Evolutionary conservation across 2,888 invertebrate species (phyloP), one percentile per base, ranked within the genome.

Genomic region (Epistrophe eligans): DNA sequence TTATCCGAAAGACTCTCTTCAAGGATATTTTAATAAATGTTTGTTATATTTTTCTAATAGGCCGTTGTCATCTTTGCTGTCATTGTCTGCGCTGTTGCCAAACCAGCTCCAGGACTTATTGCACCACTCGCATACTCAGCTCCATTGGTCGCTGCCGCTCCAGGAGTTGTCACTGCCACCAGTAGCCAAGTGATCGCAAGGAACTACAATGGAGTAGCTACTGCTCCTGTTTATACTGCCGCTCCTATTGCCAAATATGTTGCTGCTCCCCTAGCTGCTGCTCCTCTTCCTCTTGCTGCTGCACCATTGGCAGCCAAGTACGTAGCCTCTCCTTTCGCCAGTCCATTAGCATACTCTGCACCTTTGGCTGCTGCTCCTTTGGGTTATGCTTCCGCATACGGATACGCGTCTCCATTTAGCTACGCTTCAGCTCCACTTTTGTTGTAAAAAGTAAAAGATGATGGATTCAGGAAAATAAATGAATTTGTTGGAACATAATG

Each of bases 151-250:
- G 77, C 77, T 17, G 83, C 79, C 24, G 79, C 76, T 66, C 88
- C 85, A 81, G 89, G 80, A 50, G 87, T 91, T 70, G 88, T 91
- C n/a, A 91, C 91, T 0, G 89, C 91, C 17, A 88, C 88, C 8
- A 91, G 92, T 40, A 90, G 91, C 85, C 92, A 92, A 80, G 91
- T 91, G 48, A 89, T 92, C 17, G 84, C 90, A 5, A 91, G 91
- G 6, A 90, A 91, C 87, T 90, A 90, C 76, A 91, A 91, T 89
- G 91, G 91, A 28, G 88, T 89, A 32, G 90, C 90, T 77, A 88
- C 90, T 43, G 89, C 90, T 24, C 95, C 96, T 0, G 95, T 95
- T 0, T 94, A 94, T 89, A 24, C 60, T 95, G 95, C 92, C 95
- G 95, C 9, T 95, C 94, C 94, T 0, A 91, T 95, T 10, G 91